phyloP scores from a whole-genome alignment of 2,113 vertebrate genomes.

The Colius striatus region DNA sequence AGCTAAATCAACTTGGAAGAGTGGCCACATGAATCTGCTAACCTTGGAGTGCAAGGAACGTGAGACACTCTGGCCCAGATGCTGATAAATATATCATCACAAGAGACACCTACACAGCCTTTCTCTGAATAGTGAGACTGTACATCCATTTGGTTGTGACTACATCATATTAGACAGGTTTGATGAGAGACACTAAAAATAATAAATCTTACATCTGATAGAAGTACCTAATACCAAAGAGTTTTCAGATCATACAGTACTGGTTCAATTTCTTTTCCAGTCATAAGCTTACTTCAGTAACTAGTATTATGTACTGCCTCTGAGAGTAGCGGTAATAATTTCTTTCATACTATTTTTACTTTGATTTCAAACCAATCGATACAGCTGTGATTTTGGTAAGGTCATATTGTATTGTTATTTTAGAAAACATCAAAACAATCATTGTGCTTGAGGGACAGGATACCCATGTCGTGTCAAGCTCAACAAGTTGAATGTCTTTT shows the following conservation, averaged over 20 bases:
- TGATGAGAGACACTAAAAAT: background rate
- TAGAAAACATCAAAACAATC: constrained; percentile 23
- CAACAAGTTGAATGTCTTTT: background rate
- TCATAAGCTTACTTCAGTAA: background rate
- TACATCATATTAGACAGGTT: background rate
- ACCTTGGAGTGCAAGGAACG: background rate
- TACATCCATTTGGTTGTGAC: background rate
- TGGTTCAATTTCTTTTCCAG: background rate
- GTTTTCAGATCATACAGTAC: background rate
- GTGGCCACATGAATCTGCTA: background rate
- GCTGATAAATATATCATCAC: background rate
- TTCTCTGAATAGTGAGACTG: background rate
- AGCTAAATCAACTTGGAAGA: background rate
- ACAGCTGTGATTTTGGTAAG: constrained; percentile 13
- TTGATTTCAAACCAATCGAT: constrained; percentile 14
- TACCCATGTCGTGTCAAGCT: background rate
- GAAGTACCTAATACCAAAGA: background rate
- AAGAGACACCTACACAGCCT: background rate
- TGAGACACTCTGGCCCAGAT: background rate
- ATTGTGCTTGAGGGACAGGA: background rate
- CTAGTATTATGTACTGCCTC: background rate
- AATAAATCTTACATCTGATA: background rate
- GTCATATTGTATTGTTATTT: constrained; percentile 55
- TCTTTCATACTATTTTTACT: background rate
- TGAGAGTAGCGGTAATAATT: constrained; percentile 22